Percentiles rank a stretch among this genome's conserved stretches.
These are phyloP conservation scores for Craterocephalus amniculus DNA, from an alignment of 2,797 vertebrate species.

Conservation along the genomic window DNA sequence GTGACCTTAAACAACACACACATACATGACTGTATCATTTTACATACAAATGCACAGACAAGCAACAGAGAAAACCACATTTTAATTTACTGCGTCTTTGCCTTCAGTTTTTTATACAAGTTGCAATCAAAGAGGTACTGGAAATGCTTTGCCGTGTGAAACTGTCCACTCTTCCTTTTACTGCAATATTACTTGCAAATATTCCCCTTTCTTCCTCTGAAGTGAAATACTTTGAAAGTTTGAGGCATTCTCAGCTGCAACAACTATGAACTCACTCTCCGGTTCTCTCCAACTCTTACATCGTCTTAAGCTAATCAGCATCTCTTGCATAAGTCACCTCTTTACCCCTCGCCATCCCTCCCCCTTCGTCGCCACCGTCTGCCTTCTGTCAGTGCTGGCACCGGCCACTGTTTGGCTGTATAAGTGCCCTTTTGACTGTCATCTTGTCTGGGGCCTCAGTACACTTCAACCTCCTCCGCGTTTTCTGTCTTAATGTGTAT, in stretches of 20 bases:
- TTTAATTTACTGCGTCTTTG: conserved; percentile 48
- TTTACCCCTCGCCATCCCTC: conserved; percentile 47
- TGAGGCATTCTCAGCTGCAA: conserved; percentile 9
- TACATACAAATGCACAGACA: conserved; percentile 50
- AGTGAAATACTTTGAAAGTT: conserved; percentile 37
- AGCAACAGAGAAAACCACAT: conserved; percentile 37
- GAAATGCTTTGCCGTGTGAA: conserved; percentile 33
- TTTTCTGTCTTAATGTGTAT: conserved; percentile 61
- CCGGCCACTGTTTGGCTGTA: conserved; percentile 53
- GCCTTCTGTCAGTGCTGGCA: conserved; percentile 48
- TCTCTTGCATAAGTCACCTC: conserved; percentile 69
- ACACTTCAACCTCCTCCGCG: conserved; percentile 66
- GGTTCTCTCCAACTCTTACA: conserved; percentile 47
- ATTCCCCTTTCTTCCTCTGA: conserved; percentile 8
- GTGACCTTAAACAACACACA: conserved; percentile 68
- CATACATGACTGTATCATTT: conserved; percentile 26
- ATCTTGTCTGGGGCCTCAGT: conserved; percentile 62
- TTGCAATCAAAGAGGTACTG: conserved; percentile 28
- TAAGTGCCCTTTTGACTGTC: conserved; percentile 72
- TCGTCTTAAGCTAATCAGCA: conserved; percentile 63
- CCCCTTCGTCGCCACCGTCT: conserved; percentile 40
- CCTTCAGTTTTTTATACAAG: conserved; percentile 38
- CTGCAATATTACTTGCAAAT: conserved; percentile 28
- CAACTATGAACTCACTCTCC: conserved; percentile 56
- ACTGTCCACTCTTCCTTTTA: conserved; percentile 39